Percentiles rank a stretch among this genome's conserved stretches.
Conservation (phyloP, 2,113 vertebrate genomes). For the Tympanuchus pallidicinctus region DNA sequence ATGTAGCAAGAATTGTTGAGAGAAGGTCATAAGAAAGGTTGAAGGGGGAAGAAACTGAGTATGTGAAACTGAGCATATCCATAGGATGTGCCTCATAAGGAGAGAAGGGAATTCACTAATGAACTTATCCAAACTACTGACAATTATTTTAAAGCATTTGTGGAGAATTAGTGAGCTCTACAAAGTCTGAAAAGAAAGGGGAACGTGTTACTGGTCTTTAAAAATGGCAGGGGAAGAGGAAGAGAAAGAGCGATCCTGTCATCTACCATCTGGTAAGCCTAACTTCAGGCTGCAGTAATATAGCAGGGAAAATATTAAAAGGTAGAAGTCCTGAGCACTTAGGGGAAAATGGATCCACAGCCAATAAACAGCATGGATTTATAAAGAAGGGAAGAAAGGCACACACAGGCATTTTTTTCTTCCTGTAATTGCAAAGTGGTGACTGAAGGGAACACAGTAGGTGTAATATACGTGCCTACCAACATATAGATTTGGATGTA, state of each 20-base stretch:
- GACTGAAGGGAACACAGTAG: constrained; percentile 41
- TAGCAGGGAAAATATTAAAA: constrained; percentile 50
- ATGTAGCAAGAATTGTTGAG: not conserved
- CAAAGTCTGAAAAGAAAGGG: constrained; percentile 15
- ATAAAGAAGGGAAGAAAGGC: constrained; percentile 40
- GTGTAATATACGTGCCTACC: not conserved
- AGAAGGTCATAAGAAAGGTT: not conserved
- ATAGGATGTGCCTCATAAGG: not conserved
- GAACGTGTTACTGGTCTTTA: not conserved
- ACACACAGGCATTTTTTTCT: not conserved
- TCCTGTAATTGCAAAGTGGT: constrained; percentile 49
- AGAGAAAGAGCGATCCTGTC: constrained; percentile 60
- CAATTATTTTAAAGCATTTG: constrained; percentile 11
- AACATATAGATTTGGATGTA: constrained; percentile 45
- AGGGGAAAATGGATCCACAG: not conserved
- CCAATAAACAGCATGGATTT: constrained; percentile 34
- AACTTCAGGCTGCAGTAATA: constrained; percentile 17
- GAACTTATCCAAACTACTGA: not conserved
- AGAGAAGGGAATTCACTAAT: constrained; percentile 12
- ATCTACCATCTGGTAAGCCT: constrained; percentile 57
- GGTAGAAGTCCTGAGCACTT: constrained; percentile 28
- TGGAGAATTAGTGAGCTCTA: not conserved
- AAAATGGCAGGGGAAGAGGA: not conserved
- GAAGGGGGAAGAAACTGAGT: not conserved
- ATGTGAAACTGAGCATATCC: not conserved